These are phyloP conservation scores for Perca fluviatilis DNA, from an alignment of 2,113 vertebrate species.

Conservation along the genomic window DNA sequence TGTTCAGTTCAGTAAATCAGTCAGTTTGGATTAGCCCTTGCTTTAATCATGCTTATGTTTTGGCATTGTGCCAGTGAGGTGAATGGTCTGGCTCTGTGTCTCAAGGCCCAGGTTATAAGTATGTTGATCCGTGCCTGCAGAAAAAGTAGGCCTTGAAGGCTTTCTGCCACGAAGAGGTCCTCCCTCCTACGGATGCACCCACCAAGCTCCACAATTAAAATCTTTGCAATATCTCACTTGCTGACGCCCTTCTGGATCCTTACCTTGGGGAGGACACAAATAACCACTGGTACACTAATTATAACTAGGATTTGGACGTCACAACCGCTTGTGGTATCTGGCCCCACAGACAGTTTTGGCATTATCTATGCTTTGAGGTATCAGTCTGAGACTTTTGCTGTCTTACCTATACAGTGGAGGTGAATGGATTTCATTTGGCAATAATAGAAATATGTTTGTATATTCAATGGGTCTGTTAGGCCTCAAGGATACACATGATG, in stretches of 20 bases:
- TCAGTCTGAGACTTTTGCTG: background rate
- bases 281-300: slow-evolving; percentile 47
- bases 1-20: background rate
- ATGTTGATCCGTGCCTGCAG: slow-evolving; percentile 12
- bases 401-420: background rate
- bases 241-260: slow-evolving; percentile 24
- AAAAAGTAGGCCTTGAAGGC: slow-evolving; percentile 7
- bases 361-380: background rate
- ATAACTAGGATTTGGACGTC: slow-evolving; percentile 40
- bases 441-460: background rate
- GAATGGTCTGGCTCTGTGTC: background rate
- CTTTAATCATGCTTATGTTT: slow-evolving; percentile 6
- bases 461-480: background rate
- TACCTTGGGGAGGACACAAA: slow-evolving; percentile 55
- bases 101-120: background rate
- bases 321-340: slow-evolving; percentile 21
- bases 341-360: slow-evolving; percentile 25
- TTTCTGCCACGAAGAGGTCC: slow-evolving; percentile 7
- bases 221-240: slow-evolving; percentile 11
- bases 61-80: background rate
- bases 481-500: background rate
- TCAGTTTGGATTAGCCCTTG: background rate
- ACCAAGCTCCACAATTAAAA: slow-evolving; percentile 32
- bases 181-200: slow-evolving; percentile 1
- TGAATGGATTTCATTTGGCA: background rate